Base-by-base conservation (phyloP, 2,113 vertebrate genomes). In the Heterotis niloticus region DNA sequence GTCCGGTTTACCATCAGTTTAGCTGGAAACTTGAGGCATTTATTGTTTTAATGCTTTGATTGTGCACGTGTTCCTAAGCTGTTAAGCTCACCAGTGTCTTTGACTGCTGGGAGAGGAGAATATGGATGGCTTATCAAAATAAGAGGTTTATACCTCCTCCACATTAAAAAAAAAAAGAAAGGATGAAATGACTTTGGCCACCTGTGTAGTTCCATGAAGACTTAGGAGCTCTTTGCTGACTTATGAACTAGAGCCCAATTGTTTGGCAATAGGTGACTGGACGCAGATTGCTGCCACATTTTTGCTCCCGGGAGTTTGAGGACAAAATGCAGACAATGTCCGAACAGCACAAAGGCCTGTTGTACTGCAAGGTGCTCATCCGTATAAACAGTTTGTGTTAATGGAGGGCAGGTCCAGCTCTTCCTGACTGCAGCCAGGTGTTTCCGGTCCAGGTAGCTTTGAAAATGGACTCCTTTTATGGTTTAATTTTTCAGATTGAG, bases 401-500 rank as follows among this genome's bases (percentile, higher is more conserved):
- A 44, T 44, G 34, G 34, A 44, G 34, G 34, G 34, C 34, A 44
- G 7, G 34, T 44, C 34, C 34, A 44, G 34, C 34, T 44, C 34
- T 44, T 44, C 34, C 34, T 7, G 34, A 44, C 34, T 44, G 34
- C 34, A 44, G 2, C 34, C 34, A 44, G 34, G 34, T 44, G 34
- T 44, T 2, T 44, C 34, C 7, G 34, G 34, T 44, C 34, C 34
- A 44, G 34, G 34, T 44, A 7, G 3, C 34, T 44, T 44, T 44
- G 34, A 44, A 44, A 44, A 2, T 44, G 34, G 34, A 44, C 34
- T 44, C 34, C 7, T 2, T 65, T 82, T 85, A 72, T 87, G 79
- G 79, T 87, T 82, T 79, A 88, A 34, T 62, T 88, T 95, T 91
- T 87, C 91, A 98, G 96, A 90, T 97, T 82, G 95, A 96, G 91